Evolutionary conservation across 2,113 vertebrate genomes (phyloP).

Genomic region (Reinhardtius hippoglossoides): DNA sequence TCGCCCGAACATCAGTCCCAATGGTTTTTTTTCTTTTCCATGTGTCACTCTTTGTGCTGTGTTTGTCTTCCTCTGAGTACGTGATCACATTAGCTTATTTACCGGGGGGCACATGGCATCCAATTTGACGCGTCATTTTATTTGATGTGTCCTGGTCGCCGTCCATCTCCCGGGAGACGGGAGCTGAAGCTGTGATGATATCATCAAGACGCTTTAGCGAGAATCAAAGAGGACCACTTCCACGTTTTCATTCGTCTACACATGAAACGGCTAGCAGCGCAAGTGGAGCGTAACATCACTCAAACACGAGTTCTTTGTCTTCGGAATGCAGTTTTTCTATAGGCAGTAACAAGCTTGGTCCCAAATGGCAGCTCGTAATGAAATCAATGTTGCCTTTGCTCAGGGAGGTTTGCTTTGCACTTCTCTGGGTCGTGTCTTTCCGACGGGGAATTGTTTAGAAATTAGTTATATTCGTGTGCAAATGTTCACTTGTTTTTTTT

Average conservation of each 20-base stretch:
- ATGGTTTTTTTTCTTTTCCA: not conserved
- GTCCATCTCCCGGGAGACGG: constrained; percentile 46
- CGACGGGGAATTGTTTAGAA: constrained; percentile 2
- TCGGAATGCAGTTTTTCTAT: too few relatives aligned
- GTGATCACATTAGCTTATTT: constrained; percentile 34
- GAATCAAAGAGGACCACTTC: constrained; percentile 52
- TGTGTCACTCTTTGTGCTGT: not conserved
- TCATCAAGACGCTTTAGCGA: constrained; percentile 38
- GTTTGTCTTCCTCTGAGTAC: constrained; percentile 8
- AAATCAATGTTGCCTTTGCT: not conserved
- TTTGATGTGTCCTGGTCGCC: constrained; percentile 46
- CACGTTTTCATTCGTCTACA: constrained; percentile 50
- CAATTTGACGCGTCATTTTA: constrained; percentile 42
- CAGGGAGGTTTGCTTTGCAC: constrained; percentile 4
- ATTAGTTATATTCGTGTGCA: not conserved
- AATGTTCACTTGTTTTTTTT: not conserved
- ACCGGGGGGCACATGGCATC: constrained; percentile 10
- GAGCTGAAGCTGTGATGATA: constrained; percentile 49
- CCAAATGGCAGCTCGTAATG: too few relatives aligned
- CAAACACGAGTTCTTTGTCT: too few relatives aligned
- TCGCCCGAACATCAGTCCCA: not conserved
- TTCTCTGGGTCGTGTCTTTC: not conserved
- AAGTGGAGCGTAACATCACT: constrained; percentile 1
- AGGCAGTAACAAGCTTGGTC: too few relatives aligned
- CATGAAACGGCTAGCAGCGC: constrained; percentile 21